These are phyloP conservation scores for Penaeus indicus DNA, from an alignment of 1,140 invertebrate species.

Conservation along the genomic window DNA sequence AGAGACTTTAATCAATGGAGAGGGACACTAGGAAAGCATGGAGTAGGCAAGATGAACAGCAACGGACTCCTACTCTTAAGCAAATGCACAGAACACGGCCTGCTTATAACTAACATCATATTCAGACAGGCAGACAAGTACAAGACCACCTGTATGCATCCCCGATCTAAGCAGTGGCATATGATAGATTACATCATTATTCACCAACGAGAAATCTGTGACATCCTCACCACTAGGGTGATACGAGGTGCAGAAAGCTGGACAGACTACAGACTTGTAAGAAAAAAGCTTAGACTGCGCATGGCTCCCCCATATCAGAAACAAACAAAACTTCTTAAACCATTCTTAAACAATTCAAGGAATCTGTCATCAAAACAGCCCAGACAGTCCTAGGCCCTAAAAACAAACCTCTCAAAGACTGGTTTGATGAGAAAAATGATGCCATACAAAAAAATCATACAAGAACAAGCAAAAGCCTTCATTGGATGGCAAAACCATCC, in stretches of 20 bases:
- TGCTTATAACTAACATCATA: conserved; percentile 26
- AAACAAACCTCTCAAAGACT: too few relatives aligned
- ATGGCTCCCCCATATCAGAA: too few relatives aligned
- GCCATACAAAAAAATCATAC: too few relatives aligned
- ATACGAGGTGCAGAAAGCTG: conserved; percentile 28
- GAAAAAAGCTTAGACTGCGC: too few relatives aligned
- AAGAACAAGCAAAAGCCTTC: too few relatives aligned
- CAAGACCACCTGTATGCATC: conserved; percentile 46
- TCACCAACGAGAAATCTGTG: not conserved
- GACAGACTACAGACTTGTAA: conserved; percentile 18
- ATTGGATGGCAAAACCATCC: too few relatives aligned
- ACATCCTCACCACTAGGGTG: conserved; percentile 38
- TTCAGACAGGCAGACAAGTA: conserved; percentile 34
- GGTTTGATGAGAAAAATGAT: too few relatives aligned
- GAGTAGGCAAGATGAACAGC: not conserved
- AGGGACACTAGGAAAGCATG: not conserved
- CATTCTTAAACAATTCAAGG: too few relatives aligned
- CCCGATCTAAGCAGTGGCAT: conserved; percentile 35
- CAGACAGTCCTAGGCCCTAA: too few relatives aligned
- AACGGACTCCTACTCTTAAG: conserved; percentile 42
- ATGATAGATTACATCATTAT: conserved; percentile 33
- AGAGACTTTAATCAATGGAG: too few relatives aligned
- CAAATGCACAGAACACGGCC: conserved; percentile 20
- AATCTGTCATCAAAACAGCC: too few relatives aligned
- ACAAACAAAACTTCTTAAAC: too few relatives aligned